Evolutionary conservation across 2,888 invertebrate genomes (phyloP).

Genomic region (Pristionchus fissidentatus): DNA sequence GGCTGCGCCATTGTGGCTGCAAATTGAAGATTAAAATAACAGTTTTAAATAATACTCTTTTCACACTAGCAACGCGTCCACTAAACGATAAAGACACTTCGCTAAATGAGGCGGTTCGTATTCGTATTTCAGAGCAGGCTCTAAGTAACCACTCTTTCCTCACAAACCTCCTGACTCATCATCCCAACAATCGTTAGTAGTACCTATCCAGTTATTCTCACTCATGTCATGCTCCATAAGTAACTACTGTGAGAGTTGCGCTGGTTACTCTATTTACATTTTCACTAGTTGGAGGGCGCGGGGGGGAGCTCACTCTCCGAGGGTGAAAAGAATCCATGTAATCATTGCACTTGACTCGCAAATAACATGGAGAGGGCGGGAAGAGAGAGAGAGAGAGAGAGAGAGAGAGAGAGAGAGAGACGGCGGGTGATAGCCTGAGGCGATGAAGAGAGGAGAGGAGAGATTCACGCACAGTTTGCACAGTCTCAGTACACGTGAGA

Average conservation of each 20-base stretch:
- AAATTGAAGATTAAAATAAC: background rate
- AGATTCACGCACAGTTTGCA: background rate
- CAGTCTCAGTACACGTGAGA: slow-evolving; percentile 22
- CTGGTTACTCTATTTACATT: background rate
- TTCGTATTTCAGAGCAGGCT: too few species aligned
- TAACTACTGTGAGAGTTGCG: slow-evolving; percentile 35
- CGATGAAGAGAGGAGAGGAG: background rate
- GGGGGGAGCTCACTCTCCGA: background rate
- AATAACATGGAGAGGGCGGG: slow-evolving; percentile 29
- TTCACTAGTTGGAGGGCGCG: too few species aligned
- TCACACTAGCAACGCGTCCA: background rate
- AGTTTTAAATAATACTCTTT: background rate
- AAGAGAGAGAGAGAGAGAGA: background rate
- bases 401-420: background rate
- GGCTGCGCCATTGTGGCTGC: background rate
- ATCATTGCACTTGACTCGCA: slow-evolving; percentile 38
- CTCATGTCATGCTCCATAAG: background rate
- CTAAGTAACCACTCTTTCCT: background rate
- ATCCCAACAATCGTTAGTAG: background rate
- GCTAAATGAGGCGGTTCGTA: too few species aligned
- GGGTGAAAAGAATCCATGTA: slow-evolving; percentile 1
- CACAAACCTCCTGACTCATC: background rate
- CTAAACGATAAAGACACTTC: background rate
- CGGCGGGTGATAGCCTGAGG: background rate
- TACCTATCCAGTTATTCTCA: background rate